Evolutionary conservation across 2,797 vertebrate genomes (phyloP).

Genomic region (Argentina silus): DNA sequence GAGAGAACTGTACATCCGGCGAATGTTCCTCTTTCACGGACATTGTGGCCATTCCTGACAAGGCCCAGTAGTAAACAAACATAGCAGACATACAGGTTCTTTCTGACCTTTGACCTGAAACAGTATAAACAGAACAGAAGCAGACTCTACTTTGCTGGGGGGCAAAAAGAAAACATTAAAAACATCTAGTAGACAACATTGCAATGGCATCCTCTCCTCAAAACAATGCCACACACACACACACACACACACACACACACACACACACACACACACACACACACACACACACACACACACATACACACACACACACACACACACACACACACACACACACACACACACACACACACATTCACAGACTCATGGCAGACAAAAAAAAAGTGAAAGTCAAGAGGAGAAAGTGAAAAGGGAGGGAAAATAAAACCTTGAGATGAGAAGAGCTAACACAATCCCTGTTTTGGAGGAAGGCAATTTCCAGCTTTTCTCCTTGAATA

Average conservation of each 20-base stretch:
- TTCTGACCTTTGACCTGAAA: conserved; percentile 23
- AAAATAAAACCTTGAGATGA: conserved; percentile 18
- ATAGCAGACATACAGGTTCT: conserved; percentile 18
- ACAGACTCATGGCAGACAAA: not conserved
- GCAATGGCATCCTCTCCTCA: not conserved
- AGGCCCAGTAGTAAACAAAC: conserved; percentile 25
- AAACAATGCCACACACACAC: not conserved
- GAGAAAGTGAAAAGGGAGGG: conserved; percentile 12
- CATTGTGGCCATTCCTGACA: conserved; percentile 18
- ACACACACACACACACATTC: not conserved
- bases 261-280: no score
- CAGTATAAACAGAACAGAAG: conserved; percentile 18
- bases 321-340: not conserved
- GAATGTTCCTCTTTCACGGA: conserved; percentile 13
- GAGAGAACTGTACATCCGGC: conserved; percentile 26
- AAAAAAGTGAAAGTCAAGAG: conserved; percentile 1
- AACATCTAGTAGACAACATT: not conserved
- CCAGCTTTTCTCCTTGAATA: conserved; percentile 28
- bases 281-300: not conserved
- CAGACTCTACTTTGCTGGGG: conserved; percentile 7
- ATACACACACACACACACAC: not conserved
- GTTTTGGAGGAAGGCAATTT: conserved; percentile 23
- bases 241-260: not conserved
- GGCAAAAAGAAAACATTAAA: not conserved
- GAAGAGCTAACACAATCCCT: not conserved